Conservation (phyloP, 2,797 vertebrate genomes). For the Capromys pilorides region DNA sequence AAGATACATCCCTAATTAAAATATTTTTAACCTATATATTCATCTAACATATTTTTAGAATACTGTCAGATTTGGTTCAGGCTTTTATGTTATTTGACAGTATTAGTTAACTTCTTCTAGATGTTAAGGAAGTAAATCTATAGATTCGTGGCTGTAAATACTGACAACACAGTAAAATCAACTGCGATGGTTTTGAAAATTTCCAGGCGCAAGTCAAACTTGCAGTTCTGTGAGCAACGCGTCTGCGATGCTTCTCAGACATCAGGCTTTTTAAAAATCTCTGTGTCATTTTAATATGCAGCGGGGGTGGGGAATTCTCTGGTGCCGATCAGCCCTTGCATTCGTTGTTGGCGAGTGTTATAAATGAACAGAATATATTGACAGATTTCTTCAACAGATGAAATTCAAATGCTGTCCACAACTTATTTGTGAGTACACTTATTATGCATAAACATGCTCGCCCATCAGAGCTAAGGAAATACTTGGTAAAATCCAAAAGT, state of each 20-base stretch:
- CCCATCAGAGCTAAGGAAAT: constrained; percentile 63
- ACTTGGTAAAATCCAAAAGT: constrained; percentile 61
- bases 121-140: not conserved
- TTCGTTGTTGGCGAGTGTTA: constrained; percentile 66
- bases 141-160: constrained; percentile 34
- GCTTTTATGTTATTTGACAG: not conserved
- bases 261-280: constrained; percentile 40
- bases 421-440: constrained; percentile 74
- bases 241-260: not conserved
- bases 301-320: constrained; percentile 43
- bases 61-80: not conserved
- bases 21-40: not conserved
- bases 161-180: not conserved
- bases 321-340: constrained; percentile 54
- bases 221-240: not conserved
- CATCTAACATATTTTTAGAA: not conserved
- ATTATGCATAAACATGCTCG: constrained; percentile 71
- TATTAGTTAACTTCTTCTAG: constrained; percentile 1
- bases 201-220: not conserved
- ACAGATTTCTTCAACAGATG: constrained; percentile 77
- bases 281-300: constrained; percentile 13
- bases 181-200: not conserved
- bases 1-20: not conserved
- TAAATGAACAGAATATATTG: constrained; percentile 79
- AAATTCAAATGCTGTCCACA: constrained; percentile 75